Percentiles rank a stretch among this genome's conserved stretches.
Evolutionary conservation across 2,797 vertebrate genomes (phyloP).

Genomic region (Bradypus variegatus): DNA sequence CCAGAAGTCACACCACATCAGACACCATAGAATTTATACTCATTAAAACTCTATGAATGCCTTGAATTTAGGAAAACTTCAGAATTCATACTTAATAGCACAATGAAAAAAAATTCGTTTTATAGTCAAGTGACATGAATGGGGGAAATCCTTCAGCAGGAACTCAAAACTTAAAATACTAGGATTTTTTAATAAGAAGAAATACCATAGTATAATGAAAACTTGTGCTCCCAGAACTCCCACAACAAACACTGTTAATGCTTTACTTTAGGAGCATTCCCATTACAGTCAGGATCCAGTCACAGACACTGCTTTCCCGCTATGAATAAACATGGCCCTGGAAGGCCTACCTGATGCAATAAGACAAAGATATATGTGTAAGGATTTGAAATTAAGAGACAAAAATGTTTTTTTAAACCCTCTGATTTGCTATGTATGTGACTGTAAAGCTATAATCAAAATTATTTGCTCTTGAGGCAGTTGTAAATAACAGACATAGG

Average conservation of each 20-base stretch:
- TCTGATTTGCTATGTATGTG: slow-evolving; percentile 6
- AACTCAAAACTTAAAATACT: slow-evolving; percentile 30
- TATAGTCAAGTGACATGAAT: slow-evolving; percentile 5
- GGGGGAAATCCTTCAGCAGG: neutral
- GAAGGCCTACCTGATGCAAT: slow-evolving; percentile 6
- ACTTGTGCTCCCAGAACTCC: neutral
- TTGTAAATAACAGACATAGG: slow-evolving; percentile 13
- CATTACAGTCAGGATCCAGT: slow-evolving; percentile 2
- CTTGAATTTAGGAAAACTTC: slow-evolving; percentile 28
- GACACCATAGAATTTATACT: slow-evolving; percentile 66
- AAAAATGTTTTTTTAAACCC: slow-evolving; percentile 23
- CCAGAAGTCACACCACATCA: slow-evolving; percentile 64
- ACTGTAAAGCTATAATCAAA: slow-evolving; percentile 3
- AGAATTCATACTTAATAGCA: slow-evolving; percentile 23
- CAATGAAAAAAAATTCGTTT: slow-evolving; percentile 28
- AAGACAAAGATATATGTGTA: neutral
- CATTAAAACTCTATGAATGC: slow-evolving; percentile 53
- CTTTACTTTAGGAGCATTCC: neutral
- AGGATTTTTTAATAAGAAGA: slow-evolving; percentile 23
- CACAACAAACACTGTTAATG: neutral
- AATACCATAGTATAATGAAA: slow-evolving; percentile 18
- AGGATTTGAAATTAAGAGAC: slow-evolving; percentile 20
- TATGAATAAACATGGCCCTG: neutral
- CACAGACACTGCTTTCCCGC: neutral
- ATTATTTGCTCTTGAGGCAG: slow-evolving; percentile 26